These are phyloP conservation scores for Chymomyza costata DNA, from an alignment of 1,140 invertebrate species.

Conservation along the genomic window DNA sequence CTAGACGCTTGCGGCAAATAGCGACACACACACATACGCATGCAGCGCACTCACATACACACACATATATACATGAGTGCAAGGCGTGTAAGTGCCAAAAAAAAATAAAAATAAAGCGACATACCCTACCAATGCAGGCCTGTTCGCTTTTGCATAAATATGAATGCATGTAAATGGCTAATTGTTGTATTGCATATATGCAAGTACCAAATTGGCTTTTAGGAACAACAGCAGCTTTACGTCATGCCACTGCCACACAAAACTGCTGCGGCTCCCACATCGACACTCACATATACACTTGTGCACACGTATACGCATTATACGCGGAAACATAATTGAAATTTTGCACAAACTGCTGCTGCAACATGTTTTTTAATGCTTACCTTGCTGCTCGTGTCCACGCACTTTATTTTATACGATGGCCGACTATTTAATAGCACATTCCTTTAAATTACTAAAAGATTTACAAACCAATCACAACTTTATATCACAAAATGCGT, in stretches of 20 bases:
- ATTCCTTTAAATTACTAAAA: conserved; percentile 49
- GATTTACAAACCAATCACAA: conserved; percentile 50
- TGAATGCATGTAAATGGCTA: conserved; percentile 26
- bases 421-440: conserved; percentile 38
- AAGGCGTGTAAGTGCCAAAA: conserved; percentile 37
- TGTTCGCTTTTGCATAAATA: conserved; percentile 21
- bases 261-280: conserved; percentile 48
- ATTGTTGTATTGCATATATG: conserved; percentile 29
- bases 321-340: conserved; percentile 60
- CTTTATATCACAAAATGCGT: conserved; percentile 54
- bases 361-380: background rate
- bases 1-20: conserved; percentile 35
- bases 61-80: conserved; percentile 17
- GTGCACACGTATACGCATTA: conserved; percentile 36
- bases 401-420: conserved; percentile 29
- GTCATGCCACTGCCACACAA: conserved; percentile 58
- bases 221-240: conserved; percentile 44
- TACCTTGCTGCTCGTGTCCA: conserved; percentile 4
- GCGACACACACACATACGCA: conserved; percentile 29
- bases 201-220: too few relatives aligned
- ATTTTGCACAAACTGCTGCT: conserved; percentile 11
- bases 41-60: conserved; percentile 1
- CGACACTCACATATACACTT: conserved; percentile 29
- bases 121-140: conserved; percentile 53
- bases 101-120: conserved; percentile 15